These are phyloP conservation scores for Perca schrenkii DNA, from an alignment of 2,113 vertebrate genomes.

Conservation along the genomic window DNA sequence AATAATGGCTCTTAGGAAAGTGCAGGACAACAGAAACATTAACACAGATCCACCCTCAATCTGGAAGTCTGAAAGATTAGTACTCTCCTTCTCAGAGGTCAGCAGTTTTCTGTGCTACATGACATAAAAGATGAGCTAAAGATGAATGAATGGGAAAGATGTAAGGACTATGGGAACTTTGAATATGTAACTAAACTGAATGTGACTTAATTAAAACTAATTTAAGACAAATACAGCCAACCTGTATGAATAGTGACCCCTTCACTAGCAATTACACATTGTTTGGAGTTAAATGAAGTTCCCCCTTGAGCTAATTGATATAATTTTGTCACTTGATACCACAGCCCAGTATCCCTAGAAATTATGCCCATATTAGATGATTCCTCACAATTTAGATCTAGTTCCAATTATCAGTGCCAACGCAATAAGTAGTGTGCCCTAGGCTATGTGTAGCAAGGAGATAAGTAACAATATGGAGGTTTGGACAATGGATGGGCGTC, in stretches of 20 bases:
- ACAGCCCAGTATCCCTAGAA: background rate
- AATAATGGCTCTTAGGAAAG: slow-evolving; percentile 77
- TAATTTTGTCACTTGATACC: background rate
- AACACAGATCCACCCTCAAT: slow-evolving; percentile 44
- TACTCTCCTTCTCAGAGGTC: slow-evolving; percentile 67
- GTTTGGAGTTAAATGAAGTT: background rate
- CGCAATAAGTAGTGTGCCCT: background rate
- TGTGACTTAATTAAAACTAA: background rate
- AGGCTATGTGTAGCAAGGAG: background rate
- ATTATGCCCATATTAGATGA: background rate
- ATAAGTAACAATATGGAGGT: background rate
- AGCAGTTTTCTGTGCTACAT: slow-evolving; percentile 25
- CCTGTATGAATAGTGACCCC: background rate
- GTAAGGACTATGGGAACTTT: background rate
- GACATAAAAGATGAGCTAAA: slow-evolving; percentile 42
- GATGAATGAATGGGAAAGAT: slow-evolving; percentile 24
- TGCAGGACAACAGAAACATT: slow-evolving; percentile 46
- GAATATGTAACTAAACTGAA: slow-evolving; percentile 10
- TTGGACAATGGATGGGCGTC: background rate
- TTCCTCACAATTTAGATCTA: background rate
- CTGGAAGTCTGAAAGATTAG: slow-evolving; percentile 57
- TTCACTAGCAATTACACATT: background rate
- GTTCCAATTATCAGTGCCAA: background rate
- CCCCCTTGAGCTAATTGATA: background rate
- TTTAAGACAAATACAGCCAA: background rate